phyloP scores from a whole-genome alignment of 2,888 invertebrate genomes.

The Leptinotarsa rubiginosa region DNA sequence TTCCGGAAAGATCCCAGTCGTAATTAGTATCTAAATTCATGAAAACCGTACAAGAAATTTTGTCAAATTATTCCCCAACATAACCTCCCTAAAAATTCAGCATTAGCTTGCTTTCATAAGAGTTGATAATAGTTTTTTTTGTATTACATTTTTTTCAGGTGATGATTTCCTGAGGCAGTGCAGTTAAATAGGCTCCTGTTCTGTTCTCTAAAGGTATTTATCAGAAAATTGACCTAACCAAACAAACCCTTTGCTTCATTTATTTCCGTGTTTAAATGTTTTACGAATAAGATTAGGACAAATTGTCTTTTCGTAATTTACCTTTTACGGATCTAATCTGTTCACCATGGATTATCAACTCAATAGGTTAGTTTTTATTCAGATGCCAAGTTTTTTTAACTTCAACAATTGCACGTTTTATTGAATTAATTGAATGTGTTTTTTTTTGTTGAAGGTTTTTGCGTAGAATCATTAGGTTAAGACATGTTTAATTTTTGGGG shows the following conservation, averaged over 20 bases:
- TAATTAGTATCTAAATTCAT: too few relatives aligned
- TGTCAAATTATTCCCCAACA: too few relatives aligned
- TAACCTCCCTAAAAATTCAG: too few relatives aligned
- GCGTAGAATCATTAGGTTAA: constrained; percentile 4
- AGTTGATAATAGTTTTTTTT: background rate
- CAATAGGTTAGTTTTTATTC: constrained; percentile 4
- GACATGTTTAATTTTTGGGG: constrained; percentile 13
- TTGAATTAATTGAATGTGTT: constrained; percentile 4
- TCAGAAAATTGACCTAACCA: constrained; percentile 8
- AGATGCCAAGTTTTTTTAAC: background rate
- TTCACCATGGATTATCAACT: background rate
- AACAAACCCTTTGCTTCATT: constrained; percentile 7
- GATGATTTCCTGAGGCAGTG: constrained; percentile 10
- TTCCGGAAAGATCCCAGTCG: too few relatives aligned
- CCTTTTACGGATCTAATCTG: background rate
- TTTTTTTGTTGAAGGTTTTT: background rate
- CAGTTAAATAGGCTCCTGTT: constrained; percentile 15
- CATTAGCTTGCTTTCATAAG: too few relatives aligned
- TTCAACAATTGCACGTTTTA: background rate
- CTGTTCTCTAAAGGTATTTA: constrained; percentile 17
- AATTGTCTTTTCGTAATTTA: background rate
- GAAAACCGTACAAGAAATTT: too few relatives aligned
- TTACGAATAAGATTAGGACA: background rate
- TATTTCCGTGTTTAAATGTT: background rate
- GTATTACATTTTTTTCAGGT: background rate